Base-by-base conservation (phyloP, 2,797 vertebrate genomes). In the Sarcoramphus papa region DNA sequence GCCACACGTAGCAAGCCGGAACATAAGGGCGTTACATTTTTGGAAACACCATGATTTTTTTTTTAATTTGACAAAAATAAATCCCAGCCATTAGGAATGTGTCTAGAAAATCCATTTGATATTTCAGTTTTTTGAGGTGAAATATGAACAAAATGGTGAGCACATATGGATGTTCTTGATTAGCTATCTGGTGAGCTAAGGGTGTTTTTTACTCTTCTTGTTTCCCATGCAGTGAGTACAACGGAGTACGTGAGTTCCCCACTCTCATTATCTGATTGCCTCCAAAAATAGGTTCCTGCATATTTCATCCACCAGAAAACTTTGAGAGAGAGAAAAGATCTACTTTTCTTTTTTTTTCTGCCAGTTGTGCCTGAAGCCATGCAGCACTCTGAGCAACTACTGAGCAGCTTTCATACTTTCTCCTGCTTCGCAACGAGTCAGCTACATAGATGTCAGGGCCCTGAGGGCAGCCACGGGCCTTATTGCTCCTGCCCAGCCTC, bases 1-100 rank as follows among this genome's bases (percentile, higher is more conserved):
- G 35, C 9, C 22, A 67, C 28, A 7, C 0, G 1, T 13, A 62
- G 56, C 0, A 0, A 79, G 33, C 6, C 2, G 4, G 13, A 69
- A 12, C 2, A n/a, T 56, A 90, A 85, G 79, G 51, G 11, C 4
- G 1, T 69, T 63, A 51, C 43, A 3, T 28, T 89, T 79, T 41
- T 74, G 27, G 48, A 88, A 94, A 82, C 33, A 70, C 3, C 41
- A 22, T 60, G 17, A 45, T 27, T 88, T 62, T 86, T 40, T 73
- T 90, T 79, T 40, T 22, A 14, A 7, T 25, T 22, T 41, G 19
- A 25, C 6, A 59, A 24, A 90, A 92, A 57, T 18, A 75, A 88
- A 89, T 83, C 27, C 13, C 9, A 87, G 3, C 56, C 64, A 28
- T 59, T 88, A 67, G 67, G 37, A 95, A 37, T 18, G 25, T 28